Evolutionary conservation across 1,140 invertebrate genomes (phyloP), one percentile per base, ranked within the genome.

Genomic region (Nymphalis io): DNA sequence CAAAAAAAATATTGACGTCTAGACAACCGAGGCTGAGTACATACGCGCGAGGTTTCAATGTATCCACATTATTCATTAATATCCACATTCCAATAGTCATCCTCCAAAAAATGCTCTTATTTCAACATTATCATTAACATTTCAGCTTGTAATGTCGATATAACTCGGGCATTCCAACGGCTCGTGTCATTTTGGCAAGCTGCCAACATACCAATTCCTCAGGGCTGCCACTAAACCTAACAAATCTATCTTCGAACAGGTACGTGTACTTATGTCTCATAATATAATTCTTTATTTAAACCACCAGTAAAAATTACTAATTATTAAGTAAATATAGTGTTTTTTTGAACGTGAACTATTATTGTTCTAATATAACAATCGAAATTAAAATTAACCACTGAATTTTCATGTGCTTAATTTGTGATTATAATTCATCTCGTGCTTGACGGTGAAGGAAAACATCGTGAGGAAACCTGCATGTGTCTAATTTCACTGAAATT

Each of bases 51-150:
- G 12, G 8, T 51, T 21, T 3, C 46, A 51, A 46, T 51, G 16
- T 55, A 55, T 27, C 21, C 15, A 55, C 12, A 55, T 27, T 15
- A 55, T 23, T 55, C 23, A 55, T 51, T 61, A 61, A 16, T 27
- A 10, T 46, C 40, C 44, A 27, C 67, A 58, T 69, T 69, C 53
- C 68, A 63, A 11, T 48, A 51, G 55, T 6, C 15, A 21, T 57
- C 48, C 40, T 46, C 46, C 46, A 39, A 63, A 69, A 69, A 63
- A 63, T 59, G 60, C 8, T 58, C 40, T 48, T 12, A 33, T 66
- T 83, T 82, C 75, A 76, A 75, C 76, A 74, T 66, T 60, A 46
- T 76, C 78, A 81, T 83, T 87, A 84, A 79, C 76, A 80, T 84
- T 84, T 80, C 74, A 79, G 70, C n/a, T 55, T 27, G 51, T 79